Evolutionary conservation across 2,797 vertebrate genomes (phyloP), one percentile per base, ranked within the genome.

Genomic region (Lophius americanus): DNA sequence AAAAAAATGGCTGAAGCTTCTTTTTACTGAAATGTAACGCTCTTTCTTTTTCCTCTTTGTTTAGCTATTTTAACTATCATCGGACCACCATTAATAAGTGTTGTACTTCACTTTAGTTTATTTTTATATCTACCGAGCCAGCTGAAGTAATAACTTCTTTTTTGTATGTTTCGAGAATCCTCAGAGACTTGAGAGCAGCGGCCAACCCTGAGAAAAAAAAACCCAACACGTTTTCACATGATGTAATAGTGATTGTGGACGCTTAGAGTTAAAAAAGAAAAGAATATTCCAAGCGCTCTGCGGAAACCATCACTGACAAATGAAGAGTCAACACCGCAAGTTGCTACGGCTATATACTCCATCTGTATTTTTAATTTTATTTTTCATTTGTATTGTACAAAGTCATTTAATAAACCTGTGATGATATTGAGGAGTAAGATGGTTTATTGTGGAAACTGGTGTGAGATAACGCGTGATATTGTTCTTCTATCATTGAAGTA

Each of bases 361-460:
- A 95, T 95, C 94, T 97, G 95, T 96, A 96, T 96, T 96, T 95
- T 92, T 96, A 91, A 95, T 94, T 96, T 97, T 96, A 95, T 97
- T 96, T 94, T 96, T 95, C 94, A 94, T 97, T 98, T 96, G 95
- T 98, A 98, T 95, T 98, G 96, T 98, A 97, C 95, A 97, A 96
- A 96, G 95, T 96, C 96, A 98, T 96, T 97, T 96, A 98, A 99
- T 98, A 99, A 99, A 98, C 94, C 94, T 96, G 96, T 98, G 96
- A 96, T 95, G 94, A 95, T 72, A 79, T 0, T 35, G 60, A 79
- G 37, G 68, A 54, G 70, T 82, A 59, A 75, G 41, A 53, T 69
- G 75, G 32, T 69, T 82, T 54, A 54, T 83, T 82, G 4, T 72
- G 58, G 6, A 43, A 47, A 39, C n/a, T 48, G 7, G 3, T 52